Conservation (phyloP, 2,888 invertebrate genomes). For the Hemaris fuciformis region DNA sequence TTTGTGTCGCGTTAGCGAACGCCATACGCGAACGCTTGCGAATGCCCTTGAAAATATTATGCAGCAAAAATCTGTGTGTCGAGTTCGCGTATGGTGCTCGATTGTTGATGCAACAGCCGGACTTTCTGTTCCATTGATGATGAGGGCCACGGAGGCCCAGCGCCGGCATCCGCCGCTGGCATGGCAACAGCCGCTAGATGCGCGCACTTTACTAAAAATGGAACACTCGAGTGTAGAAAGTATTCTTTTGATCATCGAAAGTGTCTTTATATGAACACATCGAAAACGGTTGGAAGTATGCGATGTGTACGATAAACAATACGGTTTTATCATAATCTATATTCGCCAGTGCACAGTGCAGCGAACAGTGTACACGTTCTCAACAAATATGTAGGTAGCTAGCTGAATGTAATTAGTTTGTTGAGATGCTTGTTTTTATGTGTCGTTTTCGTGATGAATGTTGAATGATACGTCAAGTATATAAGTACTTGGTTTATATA, state of each 20-base stretch:
- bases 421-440: conserved; percentile 13
- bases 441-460: conserved; percentile 9
- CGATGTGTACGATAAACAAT: conserved; percentile 8
- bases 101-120: conserved; percentile 45
- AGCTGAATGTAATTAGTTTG: conserved; percentile 13
- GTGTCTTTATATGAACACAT: conserved; percentile 33
- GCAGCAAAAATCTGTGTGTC: conserved; percentile 73
- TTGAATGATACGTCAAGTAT: conserved; percentile 6
- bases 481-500: background rate
- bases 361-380: background rate
- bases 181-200: conserved; percentile 57
- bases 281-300: conserved; percentile 42
- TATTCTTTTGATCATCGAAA: conserved; percentile 60
- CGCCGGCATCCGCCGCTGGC: conserved; percentile 45
- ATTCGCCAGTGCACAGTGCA: background rate
- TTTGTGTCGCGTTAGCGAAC: conserved; percentile 38
- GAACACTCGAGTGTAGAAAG: conserved; percentile 71
- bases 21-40: conserved; percentile 48
- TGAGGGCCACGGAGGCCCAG: conserved; percentile 36
- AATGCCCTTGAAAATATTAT: conserved; percentile 80
- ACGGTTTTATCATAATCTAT: background rate
- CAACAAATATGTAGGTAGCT: conserved; percentile 13
- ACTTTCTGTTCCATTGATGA: conserved; percentile 53
- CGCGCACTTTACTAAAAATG: conserved; percentile 68
- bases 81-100: conserved; percentile 48